Evolutionary conservation across 1,140 invertebrate genomes (phyloP).

Genomic region (Drosophila ananassae): DNA sequence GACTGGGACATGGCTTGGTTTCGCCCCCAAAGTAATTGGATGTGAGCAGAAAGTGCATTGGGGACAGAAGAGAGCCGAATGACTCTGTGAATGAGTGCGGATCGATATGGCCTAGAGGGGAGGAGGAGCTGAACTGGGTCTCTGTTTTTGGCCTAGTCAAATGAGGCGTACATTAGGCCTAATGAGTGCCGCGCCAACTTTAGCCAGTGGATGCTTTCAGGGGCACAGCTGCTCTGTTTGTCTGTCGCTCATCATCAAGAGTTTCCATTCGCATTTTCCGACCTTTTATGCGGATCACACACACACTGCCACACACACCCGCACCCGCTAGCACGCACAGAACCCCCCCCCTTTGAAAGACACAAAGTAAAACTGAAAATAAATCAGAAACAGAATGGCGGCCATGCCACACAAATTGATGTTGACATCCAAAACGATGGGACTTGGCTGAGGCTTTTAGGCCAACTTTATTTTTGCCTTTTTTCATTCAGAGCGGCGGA

Average conservation of each 20-base stretch:
- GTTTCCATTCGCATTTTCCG: conserved; percentile 34
- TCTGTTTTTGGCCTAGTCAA: conserved; percentile 19
- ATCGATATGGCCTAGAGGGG: conserved; percentile 24
- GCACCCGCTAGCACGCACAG: not conserved
- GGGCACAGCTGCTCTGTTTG: conserved; percentile 23
- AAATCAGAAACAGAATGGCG: conserved; percentile 56
- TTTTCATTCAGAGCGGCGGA: conserved; percentile 7
- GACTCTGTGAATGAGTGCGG: conserved; percentile 2
- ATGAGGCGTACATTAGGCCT: conserved; percentile 33
- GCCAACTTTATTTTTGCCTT: conserved; percentile 32
- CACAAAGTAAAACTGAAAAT: conserved; percentile 69
- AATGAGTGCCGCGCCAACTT: conserved; percentile 36
- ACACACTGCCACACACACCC: not conserved
- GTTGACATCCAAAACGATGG: conserved; percentile 54
- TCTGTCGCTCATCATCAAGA: conserved; percentile 47
- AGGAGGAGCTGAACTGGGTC: not conserved
- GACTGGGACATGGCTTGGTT: conserved; percentile 45
- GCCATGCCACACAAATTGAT: conserved; percentile 45
- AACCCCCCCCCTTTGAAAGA: conserved; percentile 28
- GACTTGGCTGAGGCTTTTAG: conserved; percentile 46
- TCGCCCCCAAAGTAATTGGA: conserved; percentile 38
- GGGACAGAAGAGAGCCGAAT: conserved; percentile 5
- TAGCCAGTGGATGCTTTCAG: conserved; percentile 25
- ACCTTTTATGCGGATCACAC: conserved; percentile 36
- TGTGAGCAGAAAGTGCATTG: conserved; percentile 43